Evolutionary conservation across 2,888 invertebrate genomes (phyloP).

Genomic region (Bombyx huttoni): DNA sequence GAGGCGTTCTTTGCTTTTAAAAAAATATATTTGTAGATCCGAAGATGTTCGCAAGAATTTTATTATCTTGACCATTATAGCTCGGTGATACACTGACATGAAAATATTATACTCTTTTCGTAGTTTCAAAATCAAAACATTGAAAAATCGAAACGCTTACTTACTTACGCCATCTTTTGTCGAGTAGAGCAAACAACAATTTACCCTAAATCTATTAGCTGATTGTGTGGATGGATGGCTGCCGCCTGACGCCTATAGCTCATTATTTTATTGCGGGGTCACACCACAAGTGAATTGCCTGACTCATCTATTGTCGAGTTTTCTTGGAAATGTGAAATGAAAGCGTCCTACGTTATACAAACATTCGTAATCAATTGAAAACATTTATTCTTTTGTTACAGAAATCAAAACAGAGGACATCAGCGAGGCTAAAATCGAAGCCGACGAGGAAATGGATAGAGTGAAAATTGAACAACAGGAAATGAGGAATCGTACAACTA

Average conservation of each 20-base stretch:
- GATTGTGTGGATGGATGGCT: conserved; percentile 23
- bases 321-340: conserved; percentile 65
- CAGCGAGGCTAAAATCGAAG: conserved; percentile 58
- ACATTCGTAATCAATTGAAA: conserved; percentile 53
- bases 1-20: background rate
- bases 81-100: too few species aligned
- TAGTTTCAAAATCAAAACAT: background rate
- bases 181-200: conserved; percentile 18
- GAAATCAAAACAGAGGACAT: conserved; percentile 68
- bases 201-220: conserved; percentile 43
- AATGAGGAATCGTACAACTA: conserved; percentile 45
- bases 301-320: conserved; percentile 66
- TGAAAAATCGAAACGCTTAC: background rate
- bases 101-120: background rate
- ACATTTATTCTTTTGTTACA: conserved; percentile 58
- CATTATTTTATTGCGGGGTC: conserved; percentile 44
- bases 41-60: too few species aligned
- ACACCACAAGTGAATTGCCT: conserved; percentile 45
- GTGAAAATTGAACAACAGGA: conserved; percentile 45
- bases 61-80: too few species aligned
- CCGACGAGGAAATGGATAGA: conserved; percentile 38
- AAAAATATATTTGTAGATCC: background rate
- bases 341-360: conserved; percentile 58
- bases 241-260: conserved; percentile 31
- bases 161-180: conserved; percentile 32